These are phyloP conservation scores for Sminthurides bifidus DNA, from an alignment of 1,140 invertebrate species.

Conservation along the genomic window DNA sequence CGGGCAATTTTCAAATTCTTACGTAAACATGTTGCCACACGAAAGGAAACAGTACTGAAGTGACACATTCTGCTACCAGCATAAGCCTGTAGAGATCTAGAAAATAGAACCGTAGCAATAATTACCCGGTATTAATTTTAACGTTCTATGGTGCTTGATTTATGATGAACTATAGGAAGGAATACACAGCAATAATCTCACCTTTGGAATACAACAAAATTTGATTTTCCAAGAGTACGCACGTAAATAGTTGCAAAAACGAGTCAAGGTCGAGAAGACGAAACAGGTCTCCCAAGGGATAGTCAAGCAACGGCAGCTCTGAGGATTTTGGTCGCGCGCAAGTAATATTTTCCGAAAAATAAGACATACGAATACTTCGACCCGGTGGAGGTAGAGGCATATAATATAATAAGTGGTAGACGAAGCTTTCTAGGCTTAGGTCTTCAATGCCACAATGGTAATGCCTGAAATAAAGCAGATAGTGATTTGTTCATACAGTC, in stretches of 20 bases:
- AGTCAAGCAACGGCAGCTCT: constrained; percentile 89
- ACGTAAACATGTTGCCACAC: constrained; percentile 98
- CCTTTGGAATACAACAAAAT: constrained; percentile 82
- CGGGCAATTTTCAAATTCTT: neutral
- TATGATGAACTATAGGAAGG: neutral
- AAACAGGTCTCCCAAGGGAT: constrained; percentile 78
- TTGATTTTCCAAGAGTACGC: constrained; percentile 92
- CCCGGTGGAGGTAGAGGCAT: constrained; percentile 78
- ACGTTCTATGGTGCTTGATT: too few relatives aligned
- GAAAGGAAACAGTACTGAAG: constrained; percentile 82
- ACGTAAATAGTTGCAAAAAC: constrained; percentile 86
- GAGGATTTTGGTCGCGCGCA: constrained; percentile 56
- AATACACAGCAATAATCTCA: constrained; percentile 37
- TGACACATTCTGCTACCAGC: constrained; percentile 90
- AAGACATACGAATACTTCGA: constrained; percentile 67
- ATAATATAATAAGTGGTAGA: constrained; percentile 91
- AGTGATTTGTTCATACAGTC: neutral
- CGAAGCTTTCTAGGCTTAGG: constrained; percentile 73
- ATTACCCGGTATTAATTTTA: too few relatives aligned
- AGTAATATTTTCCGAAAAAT: constrained; percentile 53
- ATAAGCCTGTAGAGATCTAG: constrained; percentile 88
- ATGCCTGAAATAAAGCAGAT: neutral
- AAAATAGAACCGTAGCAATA: constrained; percentile 18
- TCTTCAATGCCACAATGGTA: constrained; percentile 12
- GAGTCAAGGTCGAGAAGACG: constrained; percentile 74